Base-by-base conservation (phyloP, 2,797 vertebrate species). In the Rhabdomys pumilio region DNA sequence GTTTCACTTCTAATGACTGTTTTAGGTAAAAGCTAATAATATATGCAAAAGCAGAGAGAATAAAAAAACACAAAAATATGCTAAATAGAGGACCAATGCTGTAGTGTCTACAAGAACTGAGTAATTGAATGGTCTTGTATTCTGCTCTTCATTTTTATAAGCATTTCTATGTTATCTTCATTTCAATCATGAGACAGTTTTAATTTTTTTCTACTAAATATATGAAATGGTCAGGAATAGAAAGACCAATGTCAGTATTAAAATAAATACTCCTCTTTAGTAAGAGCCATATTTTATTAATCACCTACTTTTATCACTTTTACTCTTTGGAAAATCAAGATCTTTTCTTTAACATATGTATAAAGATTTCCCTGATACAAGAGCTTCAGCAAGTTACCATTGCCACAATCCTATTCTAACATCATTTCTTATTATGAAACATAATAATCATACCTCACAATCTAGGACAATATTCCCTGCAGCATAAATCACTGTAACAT, bases 401-500 rank as follows among this genome's bases (percentile, higher is more conserved):
- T 94, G 34, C 83, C 73, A 93, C 61, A 47, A 90, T 98, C 85
- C 55, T 6, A 2, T 95, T 98, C 95, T 89, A 14, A 55, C 85
- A 87, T 96, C 7, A 73, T 94, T 97, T 97, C 53, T 47, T 96
- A 50, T 97, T 95, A 95, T 76, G 91, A 98, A 98, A 97, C 73
- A 96, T 96, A 93, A 97, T 97, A 94, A 97, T 96, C 73, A 95
- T 97, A 93, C 96, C 67, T 97, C 87, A 90, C 97, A 96, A 98
- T 98, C 94, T 94, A 96, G 81, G 67, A 88, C 91, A 97, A 57
- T 94, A 97, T 94, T 97, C 92, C 90, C 72, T 92, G 85, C 17
- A 95, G 89, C 93, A 98, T 97, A 98, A 97, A 98, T 97, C 97
- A 98, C 53, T 90, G 44, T 93, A 96, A 95, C 93, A 83, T 97